These are phyloP conservation scores for Stichodactyla mertensii DNA, from an alignment of 64 coral and sea anemone genomes.

Conservation along the genomic window DNA sequence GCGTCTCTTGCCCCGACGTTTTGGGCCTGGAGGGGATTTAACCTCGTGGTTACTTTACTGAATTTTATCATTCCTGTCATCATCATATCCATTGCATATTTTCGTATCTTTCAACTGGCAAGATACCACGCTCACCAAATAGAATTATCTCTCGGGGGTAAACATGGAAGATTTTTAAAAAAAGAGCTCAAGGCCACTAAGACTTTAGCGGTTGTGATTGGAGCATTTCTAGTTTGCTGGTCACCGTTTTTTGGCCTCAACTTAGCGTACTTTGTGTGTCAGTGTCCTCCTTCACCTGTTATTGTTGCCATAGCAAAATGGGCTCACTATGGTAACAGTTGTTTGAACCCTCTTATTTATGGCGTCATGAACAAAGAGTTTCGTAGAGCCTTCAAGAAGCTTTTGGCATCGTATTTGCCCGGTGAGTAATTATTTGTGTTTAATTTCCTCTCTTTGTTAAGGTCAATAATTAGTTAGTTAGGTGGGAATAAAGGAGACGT, in stretches of 20 bases:
- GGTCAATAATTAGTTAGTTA: not conserved
- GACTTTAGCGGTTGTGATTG: constrained; percentile 77
- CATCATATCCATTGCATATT: constrained; percentile 65
- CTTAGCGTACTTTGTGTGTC: constrained; percentile 58
- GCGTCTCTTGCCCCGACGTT: constrained; percentile 50
- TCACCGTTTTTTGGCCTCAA: constrained; percentile 84
- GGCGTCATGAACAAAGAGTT: constrained; percentile 89
- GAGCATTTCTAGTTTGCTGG: constrained; percentile 80
- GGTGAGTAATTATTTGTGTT: not conserved
- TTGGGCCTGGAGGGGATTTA: constrained; percentile 59
- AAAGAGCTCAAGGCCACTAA: constrained; percentile 82
- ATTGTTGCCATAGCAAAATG: constrained; percentile 65
- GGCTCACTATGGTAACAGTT: constrained; percentile 85
- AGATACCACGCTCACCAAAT: constrained; percentile 78
- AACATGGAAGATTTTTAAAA: constrained; percentile 54
- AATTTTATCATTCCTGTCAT: constrained; percentile 66
- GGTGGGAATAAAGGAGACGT: not conserved
- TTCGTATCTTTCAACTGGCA: constrained; percentile 68
- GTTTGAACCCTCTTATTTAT: constrained; percentile 77
- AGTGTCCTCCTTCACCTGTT: constrained; percentile 40
- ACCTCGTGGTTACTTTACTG: constrained; percentile 39
- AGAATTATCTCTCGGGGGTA: constrained; percentile 62
- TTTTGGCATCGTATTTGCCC: constrained; percentile 43
- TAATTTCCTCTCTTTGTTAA: not conserved
- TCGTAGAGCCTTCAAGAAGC: constrained; percentile 58